Conservation (phyloP, 1,140 invertebrate species). For the Diachasmimorpha longicaudata region DNA sequence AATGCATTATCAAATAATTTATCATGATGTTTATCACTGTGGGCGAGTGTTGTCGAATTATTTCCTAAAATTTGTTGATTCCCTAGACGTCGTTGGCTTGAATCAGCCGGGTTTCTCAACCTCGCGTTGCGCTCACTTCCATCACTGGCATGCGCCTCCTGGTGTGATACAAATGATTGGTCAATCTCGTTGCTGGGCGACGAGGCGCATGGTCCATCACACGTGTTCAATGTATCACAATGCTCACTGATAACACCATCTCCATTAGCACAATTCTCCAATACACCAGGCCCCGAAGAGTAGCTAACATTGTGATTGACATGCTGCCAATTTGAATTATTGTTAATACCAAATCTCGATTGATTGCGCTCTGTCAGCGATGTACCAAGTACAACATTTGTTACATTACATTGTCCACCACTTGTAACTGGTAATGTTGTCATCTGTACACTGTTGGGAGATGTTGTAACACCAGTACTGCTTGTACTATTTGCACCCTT, state of each 20-base stretch:
- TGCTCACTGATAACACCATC: constrained; percentile 2
- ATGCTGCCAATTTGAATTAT: constrained; percentile 21
- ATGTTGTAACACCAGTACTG: constrained; percentile 1
- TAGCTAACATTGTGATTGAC: not conserved
- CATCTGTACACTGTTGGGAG: constrained; percentile 7
- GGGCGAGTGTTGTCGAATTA: constrained; percentile 1
- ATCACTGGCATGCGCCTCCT: constrained; percentile 13
- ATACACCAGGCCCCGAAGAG: not conserved
- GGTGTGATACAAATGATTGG: constrained; percentile 22
- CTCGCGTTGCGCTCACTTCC: constrained; percentile 17
- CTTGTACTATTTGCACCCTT: constrained; percentile 37
- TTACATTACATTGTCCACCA: constrained; percentile 27
- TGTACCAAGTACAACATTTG: constrained; percentile 18
- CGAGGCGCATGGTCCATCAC: constrained; percentile 18
- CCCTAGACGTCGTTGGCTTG: constrained; percentile 15
- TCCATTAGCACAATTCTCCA: not conserved
- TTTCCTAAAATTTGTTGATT: constrained; percentile 13
- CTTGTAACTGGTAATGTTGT: constrained; percentile 18
- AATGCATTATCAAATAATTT: constrained; percentile 23
- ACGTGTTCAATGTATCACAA: constrained; percentile 14
- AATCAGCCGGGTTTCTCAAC: constrained; percentile 1
- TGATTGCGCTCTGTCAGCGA: not conserved
- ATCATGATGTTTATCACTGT: constrained; percentile 13
- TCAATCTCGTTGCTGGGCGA: constrained; percentile 21
- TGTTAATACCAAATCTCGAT: not conserved